These are phyloP conservation scores for Anser brachyrhynchus DNA, from an alignment of 2,113 vertebrate species.

Conservation along the genomic window DNA sequence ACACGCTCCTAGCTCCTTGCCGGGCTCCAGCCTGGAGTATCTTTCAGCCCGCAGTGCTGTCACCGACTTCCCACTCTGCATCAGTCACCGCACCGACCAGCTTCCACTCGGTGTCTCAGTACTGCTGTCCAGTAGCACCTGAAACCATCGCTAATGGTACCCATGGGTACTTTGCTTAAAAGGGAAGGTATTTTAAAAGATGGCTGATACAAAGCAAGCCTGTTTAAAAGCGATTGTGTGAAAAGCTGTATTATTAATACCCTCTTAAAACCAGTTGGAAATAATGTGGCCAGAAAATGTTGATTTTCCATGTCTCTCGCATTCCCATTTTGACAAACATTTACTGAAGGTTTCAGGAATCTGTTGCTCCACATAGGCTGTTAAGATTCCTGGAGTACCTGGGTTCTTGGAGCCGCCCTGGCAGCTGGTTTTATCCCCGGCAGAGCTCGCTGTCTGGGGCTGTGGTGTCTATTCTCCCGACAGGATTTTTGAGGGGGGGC, in stretches of 20 bases:
- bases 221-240: not conserved
- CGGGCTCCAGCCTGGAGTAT: not conserved
- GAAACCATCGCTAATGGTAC: not conserved
- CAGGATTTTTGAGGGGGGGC: not conserved
- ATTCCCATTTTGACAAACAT: slow-evolving; percentile 29
- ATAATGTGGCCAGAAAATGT: not conserved
- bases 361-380: slow-evolving; percentile 12
- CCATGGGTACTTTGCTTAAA: not conserved
- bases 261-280: not conserved
- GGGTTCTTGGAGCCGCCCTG: not conserved
- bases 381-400: slow-evolving; percentile 55
- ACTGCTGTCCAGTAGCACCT: not conserved
- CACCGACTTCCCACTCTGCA: not conserved
- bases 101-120: not conserved
- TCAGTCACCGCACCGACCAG: not conserved
- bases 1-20: not conserved
- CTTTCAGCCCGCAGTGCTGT: not conserved
- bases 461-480: not conserved
- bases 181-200: not conserved
- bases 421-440: not conserved
- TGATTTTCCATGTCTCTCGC: slow-evolving; percentile 22
- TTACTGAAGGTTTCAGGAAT: slow-evolving; percentile 14
- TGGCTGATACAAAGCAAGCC: not conserved
- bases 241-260: not conserved
- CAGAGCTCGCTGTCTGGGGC: not conserved